Evolutionary conservation across 2,888 invertebrate species (phyloP).

Genomic region (Cotesia congregata): DNA sequence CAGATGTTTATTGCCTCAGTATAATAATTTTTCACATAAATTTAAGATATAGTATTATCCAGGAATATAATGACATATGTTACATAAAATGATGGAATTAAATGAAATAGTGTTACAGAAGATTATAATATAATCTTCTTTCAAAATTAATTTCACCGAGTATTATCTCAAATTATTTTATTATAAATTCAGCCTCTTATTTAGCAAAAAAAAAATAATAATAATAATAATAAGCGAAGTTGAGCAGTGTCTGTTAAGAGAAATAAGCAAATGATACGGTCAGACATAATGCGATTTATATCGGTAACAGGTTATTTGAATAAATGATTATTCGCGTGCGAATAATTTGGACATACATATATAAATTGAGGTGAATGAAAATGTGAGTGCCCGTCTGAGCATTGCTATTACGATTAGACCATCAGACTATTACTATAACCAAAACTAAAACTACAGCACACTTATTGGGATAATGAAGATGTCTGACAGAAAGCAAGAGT

Average conservation of each 20-base stretch:
- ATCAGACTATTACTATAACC: neutral
- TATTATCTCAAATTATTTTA: too few species aligned
- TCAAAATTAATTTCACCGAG: too few species aligned
- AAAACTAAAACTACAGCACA: neutral
- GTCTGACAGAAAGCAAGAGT: constrained; percentile 16
- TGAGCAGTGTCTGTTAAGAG: neutral
- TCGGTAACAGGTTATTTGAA: constrained; percentile 27
- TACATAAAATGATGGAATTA: too few species aligned
- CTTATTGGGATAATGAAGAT: constrained; percentile 27
- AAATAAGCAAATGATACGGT: constrained; percentile 3
- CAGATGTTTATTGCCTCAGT: too few species aligned
- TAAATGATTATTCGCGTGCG: constrained; percentile 31
- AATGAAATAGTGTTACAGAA: too few species aligned
- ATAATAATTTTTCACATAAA: too few species aligned
- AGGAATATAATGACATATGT: too few species aligned
- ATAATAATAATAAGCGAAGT: too few species aligned
- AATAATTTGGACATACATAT: constrained; percentile 7
- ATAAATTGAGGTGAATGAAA: neutral
- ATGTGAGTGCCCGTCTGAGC: neutral
- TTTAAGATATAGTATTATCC: too few species aligned
- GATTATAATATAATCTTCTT: too few species aligned
- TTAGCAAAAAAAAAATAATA: too few species aligned
- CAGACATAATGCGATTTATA: constrained; percentile 4
- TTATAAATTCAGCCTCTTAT: too few species aligned
- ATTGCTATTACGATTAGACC: neutral